Conservation (phyloP, 2,797 vertebrate species). For the Synaphobranchus kaupii region DNA sequence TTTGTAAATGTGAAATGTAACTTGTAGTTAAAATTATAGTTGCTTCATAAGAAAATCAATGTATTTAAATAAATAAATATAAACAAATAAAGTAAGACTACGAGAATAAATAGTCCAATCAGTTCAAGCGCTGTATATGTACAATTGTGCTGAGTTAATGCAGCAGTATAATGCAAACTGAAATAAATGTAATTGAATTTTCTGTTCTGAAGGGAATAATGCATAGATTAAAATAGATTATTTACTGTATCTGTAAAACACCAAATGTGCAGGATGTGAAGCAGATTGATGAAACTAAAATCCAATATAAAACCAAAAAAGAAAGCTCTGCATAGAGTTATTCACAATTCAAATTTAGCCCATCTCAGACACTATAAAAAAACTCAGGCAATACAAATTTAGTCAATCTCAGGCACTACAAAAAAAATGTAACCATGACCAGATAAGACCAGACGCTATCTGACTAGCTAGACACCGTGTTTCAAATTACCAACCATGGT, state of each 20-base stretch:
- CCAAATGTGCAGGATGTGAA: neutral
- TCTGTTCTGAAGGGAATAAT: neutral
- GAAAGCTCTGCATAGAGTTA: neutral
- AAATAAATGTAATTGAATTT: neutral
- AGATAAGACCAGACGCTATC: constrained; percentile 10
- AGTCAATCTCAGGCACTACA: neutral
- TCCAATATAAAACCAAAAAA: neutral
- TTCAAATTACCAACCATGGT: constrained; percentile 12
- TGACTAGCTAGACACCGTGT: constrained; percentile 2
- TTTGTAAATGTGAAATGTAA: neutral
- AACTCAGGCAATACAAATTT: too few species aligned
- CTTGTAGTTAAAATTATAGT: neutral
- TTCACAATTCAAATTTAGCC: constrained; percentile 12
- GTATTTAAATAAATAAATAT: neutral
- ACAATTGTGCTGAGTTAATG: neutral
- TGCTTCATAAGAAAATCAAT: neutral
- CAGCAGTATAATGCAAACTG: neutral
- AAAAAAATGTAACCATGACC: constrained; percentile 4
- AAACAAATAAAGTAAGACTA: neutral
- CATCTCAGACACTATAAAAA: neutral
- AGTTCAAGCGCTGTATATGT: neutral
- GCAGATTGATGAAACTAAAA: neutral
- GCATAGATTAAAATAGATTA: neutral
- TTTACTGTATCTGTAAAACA: neutral
- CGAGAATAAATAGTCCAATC: neutral